Conservation (phyloP, 2,797 vertebrate species). For the Periparus ater region DNA sequence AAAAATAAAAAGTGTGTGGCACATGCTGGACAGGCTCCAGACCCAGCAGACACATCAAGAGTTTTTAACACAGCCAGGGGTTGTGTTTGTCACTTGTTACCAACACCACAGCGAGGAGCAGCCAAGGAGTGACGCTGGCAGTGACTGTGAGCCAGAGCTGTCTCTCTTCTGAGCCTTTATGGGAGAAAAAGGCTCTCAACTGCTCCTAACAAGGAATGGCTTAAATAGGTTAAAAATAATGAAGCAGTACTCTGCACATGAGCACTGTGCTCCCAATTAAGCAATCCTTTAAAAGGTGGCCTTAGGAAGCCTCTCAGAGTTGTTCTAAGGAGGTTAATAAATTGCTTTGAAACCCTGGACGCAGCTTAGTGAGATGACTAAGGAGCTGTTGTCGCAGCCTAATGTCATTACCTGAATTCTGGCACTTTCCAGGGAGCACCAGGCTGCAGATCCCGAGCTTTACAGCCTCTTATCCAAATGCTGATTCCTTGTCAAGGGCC, state of each 20-base stretch:
- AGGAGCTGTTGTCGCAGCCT: neutral
- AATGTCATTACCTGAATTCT: neutral
- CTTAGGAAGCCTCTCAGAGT: neutral
- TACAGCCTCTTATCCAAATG: neutral
- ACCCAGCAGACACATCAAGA: neutral
- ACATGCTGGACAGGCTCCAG: neutral
- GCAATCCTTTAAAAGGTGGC: neutral
- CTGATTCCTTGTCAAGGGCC: neutral
- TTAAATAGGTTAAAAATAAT: conserved; percentile 43
- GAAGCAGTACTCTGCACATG: neutral
- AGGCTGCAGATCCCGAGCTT: neutral
- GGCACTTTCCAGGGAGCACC: neutral
- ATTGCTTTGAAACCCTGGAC: neutral
- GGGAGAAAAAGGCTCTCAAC: neutral
- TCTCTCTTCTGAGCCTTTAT: neutral
- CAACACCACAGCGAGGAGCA: neutral
- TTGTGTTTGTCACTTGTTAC: neutral
- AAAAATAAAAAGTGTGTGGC: neutral
- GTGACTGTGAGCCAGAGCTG: neutral
- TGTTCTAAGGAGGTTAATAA: neutral
- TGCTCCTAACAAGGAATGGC: neutral
- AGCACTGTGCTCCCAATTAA: neutral
- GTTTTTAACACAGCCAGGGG: neutral
- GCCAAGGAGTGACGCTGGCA: neutral
- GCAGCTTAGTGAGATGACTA: neutral